Evolutionary conservation across 2,113 vertebrate genomes (phyloP), one percentile per base, ranked within the genome.

Genomic region (Numida meleagris): DNA sequence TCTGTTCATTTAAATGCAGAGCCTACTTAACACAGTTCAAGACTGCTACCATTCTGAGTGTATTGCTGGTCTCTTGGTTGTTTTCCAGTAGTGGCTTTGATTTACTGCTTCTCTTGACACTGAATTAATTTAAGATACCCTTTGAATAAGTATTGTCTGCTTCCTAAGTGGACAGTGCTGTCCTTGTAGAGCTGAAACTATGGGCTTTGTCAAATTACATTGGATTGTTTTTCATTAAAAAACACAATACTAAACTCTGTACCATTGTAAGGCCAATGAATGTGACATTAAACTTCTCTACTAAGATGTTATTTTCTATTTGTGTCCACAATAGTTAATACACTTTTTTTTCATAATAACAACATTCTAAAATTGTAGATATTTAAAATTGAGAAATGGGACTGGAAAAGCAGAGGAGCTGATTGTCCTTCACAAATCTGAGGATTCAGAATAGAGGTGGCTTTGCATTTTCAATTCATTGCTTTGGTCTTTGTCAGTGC

Each of bases 171-270:
- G 45, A 77, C 38, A 55, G 33, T 74, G 34, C 79, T 55, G 78
- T 70, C 78, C 55, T 86, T 84, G 70, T 58, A 59, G 43, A 89
- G 48, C 74, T 87, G 70, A 84, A 92, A 68, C 67, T 34, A 73
- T 1, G 8, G 51, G n/a, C 70, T 89, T 73, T 68, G 73, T 87
- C 82, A 87, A 63, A 80, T 83, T 48, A 27, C n/a, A 55, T 15
- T 81, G 73, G 31, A 58, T 92, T 87, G 78, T 65, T 94, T 84
- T 95, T 87, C 81, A 95, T 90, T 92, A 84, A 84, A 87, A 91
- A 73, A 9, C 53, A 70, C 59, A 73, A 7, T 86, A 23, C 43
- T 89, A 57, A 89, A 75, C 40, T 82, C 63, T 73, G 25, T 62
- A 43, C 25, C 17, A 27, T 82, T 93, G 50, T 48, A 68, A 31